A percentile compares a stretch with the other conserved stretches of the same genome.
phyloP scores from a whole-genome alignment of 2,888 invertebrate genomes.

The Ophion obscuratus region DNA sequence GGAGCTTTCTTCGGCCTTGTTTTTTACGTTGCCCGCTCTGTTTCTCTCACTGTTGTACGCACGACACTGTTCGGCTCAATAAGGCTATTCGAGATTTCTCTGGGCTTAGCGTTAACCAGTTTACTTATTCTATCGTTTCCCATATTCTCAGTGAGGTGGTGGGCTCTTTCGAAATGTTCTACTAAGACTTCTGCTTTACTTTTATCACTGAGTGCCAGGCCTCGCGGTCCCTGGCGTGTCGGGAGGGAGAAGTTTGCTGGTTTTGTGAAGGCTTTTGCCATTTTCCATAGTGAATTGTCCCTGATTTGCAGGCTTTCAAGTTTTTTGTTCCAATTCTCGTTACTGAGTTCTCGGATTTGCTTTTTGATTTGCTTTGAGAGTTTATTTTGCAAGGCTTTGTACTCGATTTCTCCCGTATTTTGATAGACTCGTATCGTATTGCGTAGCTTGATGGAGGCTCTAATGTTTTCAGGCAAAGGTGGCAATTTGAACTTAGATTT shows the following conservation, averaged over 20 bases:
- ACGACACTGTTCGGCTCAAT: too few relatives aligned
- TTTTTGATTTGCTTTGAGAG: background rate
- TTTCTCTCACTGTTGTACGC: background rate
- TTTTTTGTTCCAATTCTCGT: background rate
- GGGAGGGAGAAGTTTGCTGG: background rate
- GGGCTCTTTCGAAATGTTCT: background rate
- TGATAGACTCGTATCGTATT: background rate
- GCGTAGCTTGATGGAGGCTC: background rate
- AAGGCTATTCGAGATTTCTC: background rate
- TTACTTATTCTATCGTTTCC: background rate
- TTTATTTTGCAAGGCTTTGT: background rate
- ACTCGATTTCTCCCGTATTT: background rate
- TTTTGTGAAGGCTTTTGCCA: background rate
- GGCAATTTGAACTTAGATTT: background rate
- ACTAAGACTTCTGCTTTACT: background rate
- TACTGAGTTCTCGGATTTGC: background rate
- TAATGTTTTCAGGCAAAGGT: background rate
- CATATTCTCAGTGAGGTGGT: slow-evolving; percentile 6
- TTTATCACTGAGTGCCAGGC: background rate
- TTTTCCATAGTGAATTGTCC: background rate
- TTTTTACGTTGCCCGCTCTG: background rate
- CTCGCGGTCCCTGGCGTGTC: background rate
- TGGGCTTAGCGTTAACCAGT: background rate
- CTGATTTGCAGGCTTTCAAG: background rate
- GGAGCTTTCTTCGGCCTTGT: slow-evolving; percentile 42